phyloP scores from a whole-genome alignment of 53 echinoderm and acorn worm species.

The Henricia sp. region DNA sequence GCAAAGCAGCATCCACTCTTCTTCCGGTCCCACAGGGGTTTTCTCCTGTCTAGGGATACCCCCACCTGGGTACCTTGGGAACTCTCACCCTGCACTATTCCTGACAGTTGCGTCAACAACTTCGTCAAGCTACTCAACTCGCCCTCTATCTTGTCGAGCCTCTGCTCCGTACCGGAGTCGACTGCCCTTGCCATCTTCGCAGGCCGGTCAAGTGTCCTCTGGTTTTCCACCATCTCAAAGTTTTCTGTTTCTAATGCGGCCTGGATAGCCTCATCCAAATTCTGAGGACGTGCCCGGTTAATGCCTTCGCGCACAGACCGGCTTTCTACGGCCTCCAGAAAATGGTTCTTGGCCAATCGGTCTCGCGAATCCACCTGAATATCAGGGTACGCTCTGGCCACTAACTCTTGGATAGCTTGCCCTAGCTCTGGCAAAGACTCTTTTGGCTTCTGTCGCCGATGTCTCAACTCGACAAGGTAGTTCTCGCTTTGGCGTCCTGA shows the following conservation, averaged over 20 bases:
- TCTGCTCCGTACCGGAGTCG: slow-evolving; percentile 5
- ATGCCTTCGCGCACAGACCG: background rate
- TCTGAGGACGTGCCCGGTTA: background rate
- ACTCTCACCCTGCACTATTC: background rate
- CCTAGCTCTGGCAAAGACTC: slow-evolving; percentile 19
- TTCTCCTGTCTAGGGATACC: background rate
- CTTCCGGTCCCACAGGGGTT: background rate
- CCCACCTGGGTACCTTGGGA: background rate
- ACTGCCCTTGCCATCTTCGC: slow-evolving; percentile 14
- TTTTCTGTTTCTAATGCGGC: slow-evolving; percentile 14
- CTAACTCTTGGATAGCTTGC: slow-evolving; percentile 39
- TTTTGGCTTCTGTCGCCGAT: slow-evolving; percentile 6
- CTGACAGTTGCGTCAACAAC: background rate
- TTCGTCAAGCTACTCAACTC: background rate
- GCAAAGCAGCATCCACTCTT: background rate
- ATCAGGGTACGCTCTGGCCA: slow-evolving; percentile 41
- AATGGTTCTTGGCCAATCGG: slow-evolving; percentile 9
- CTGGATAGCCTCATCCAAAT: background rate
- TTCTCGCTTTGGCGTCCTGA: slow-evolving; percentile 19
- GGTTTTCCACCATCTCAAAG: slow-evolving; percentile 20
- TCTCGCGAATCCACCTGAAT: slow-evolving; percentile 17
- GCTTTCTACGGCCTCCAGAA: slow-evolving; percentile 1
- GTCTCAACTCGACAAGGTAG: slow-evolving; percentile 16
- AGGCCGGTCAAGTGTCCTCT: slow-evolving; percentile 6
- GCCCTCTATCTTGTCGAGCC: background rate